Percentiles rank a stretch among this genome's conserved stretches.
Conservation (phyloP, 2,888 invertebrate species). For the Horisme vitalbata region DNA sequence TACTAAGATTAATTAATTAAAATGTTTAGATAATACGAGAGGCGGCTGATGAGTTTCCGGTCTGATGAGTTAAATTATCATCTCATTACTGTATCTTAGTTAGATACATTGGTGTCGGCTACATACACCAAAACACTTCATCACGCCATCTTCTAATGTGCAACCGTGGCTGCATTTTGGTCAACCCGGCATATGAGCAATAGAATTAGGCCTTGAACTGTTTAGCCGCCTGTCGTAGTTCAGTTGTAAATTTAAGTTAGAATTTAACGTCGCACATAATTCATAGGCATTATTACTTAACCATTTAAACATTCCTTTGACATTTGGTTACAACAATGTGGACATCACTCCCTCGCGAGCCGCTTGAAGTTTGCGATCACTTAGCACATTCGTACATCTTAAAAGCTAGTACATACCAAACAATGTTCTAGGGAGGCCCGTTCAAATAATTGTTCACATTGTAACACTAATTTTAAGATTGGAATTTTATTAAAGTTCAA, state of each 20-base stretch:
- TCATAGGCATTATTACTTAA: conserved; percentile 82
- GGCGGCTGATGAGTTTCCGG: no score
- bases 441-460: conserved; percentile 51
- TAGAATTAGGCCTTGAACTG: no score
- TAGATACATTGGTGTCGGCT: no score
- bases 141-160: no score
- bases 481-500: conserved; percentile 77
- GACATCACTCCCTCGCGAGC: conserved; percentile 30
- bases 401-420: conserved; percentile 33
- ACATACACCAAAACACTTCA: no score
- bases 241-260: conserved; percentile 82
- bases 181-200: no score
- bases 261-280: conserved; percentile 77
- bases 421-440: conserved; percentile 31
- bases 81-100: no score
- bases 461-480: conserved; percentile 74
- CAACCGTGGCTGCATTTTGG: no score
- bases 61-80: no score
- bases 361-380: conserved; percentile 23
- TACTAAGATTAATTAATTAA: conserved; percentile 72
- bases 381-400: conserved; percentile 7
- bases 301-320: conserved; percentile 81
- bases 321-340: conserved; percentile 72
- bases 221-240: no score
- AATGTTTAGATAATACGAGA: conserved; percentile 71